Conservation (phyloP, 2,113 vertebrate species). For the Paratilapia polleni region DNA sequence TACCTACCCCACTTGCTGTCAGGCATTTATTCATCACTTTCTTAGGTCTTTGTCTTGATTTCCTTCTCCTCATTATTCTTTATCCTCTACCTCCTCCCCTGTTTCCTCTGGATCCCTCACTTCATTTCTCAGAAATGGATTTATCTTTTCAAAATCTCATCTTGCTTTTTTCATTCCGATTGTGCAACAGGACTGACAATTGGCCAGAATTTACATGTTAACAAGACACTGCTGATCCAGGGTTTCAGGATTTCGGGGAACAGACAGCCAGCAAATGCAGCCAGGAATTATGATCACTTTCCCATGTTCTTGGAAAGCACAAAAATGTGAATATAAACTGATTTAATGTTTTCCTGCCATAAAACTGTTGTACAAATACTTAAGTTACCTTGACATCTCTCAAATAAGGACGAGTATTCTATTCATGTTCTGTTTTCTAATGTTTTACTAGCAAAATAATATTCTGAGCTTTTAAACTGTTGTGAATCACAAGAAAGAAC, state of each 20-base stretch:
- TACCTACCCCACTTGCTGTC: not conserved
- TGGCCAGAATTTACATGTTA: not conserved
- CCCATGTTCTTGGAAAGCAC: not conserved
- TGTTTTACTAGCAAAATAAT: too few species aligned
- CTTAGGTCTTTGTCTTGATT: not conserved
- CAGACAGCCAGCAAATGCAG: not conserved
- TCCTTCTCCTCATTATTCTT: not conserved
- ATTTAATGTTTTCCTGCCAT: not conserved
- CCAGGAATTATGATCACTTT: not conserved
- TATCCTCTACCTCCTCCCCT: not conserved
- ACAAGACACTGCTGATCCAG: not conserved
- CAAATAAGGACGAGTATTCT: not conserved
- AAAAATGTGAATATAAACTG: not conserved
- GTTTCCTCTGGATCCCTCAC: not conserved
- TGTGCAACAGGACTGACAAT: not conserved
- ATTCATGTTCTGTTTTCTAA: not conserved
- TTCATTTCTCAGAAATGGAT: not conserved
- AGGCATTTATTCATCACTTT: conserved; percentile 7
- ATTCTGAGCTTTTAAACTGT: too few species aligned
- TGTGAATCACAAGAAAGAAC: too few species aligned
- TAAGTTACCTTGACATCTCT: not conserved
- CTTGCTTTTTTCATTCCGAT: not conserved
- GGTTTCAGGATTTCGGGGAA: not conserved
- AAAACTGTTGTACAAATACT: not conserved
- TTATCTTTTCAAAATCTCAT: not conserved